Base-by-base conservation (phyloP, 2,888 invertebrate species). In the Netelia melanura region DNA sequence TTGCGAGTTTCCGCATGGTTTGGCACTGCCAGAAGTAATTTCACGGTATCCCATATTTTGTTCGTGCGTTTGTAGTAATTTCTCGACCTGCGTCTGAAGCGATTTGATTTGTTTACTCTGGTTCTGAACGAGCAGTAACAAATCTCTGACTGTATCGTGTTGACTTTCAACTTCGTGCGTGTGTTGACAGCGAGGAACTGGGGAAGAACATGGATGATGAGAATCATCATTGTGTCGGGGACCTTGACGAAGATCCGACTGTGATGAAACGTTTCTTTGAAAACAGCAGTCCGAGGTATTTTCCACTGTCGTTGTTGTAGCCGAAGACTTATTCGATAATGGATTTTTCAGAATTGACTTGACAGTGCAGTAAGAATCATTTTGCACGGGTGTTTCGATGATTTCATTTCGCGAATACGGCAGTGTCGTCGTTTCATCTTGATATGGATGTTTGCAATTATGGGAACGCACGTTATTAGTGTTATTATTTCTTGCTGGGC, bases 41-140 rank as follows among this genome's bases (percentile, higher is more conserved):
- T 86, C 79, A 70, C 80, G 43, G 65, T 79, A 17, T 54, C 30
- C 44, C 2, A 64, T 17, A 38, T 11, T 67, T 83, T 71, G 68
- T 43, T 90, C 30, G 90, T 92, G 91, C 76, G 91, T 88, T 87
- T 93, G 92, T 54, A 95, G 86, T 23, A 96, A 94, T 87, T 95
- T 95, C 86, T 96, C 95, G 0, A 96, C 95, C 92, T 96, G 96
- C 78, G 95, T 95, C 91, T 96, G 96, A 44, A 96, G 92, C 76
- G 95, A 89, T 89, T 96, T 95, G 38, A 96, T 93, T 90, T 96
- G 96, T 87, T 96, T 95, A 93, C 96, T 96, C 92, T 96, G 96
- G 78, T 95, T 94, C 90, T 96, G 95, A 62, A 96, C 96, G 82
- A 96, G 95, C 91, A 96, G 95, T 84, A 96, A 94, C 74, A 96